Evolutionary conservation across 2,888 invertebrate genomes (phyloP), one percentile per base, ranked within the genome.

Genomic region (Dusona sp.): DNA sequence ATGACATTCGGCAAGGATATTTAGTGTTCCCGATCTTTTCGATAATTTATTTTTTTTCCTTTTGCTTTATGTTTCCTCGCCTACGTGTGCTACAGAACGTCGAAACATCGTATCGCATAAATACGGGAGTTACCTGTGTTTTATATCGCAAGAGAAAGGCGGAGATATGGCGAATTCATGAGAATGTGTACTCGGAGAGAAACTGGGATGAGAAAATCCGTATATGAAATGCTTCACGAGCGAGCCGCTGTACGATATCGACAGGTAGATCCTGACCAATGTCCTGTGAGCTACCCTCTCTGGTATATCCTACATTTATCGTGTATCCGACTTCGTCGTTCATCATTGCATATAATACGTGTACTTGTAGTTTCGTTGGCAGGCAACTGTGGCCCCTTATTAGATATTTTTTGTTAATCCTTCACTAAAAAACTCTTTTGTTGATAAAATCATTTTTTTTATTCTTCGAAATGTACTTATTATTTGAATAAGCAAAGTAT

Each of bases 81-180:
- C 51, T 51, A 81, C 67, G 79, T 67, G 81, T 64, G 25, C 57
- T 25, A 79, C 70, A 75, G 51, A 68, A 64, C 61, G 73, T 77
- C 61, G 77, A 83, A 88, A 87, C 89, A 89, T 61, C 91, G 90
- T 87, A 87, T 88, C 90, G 90, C 92, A 94, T 94, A 94, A 94
- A 94, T 94, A 93, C 92, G 90, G 93, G 93, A 91, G 93, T 94
- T 94, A 94, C 92, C 93, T 91, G 92, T 93, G 93, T 94, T 94
- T 94, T 94, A 94, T 92, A 93, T 92, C 91, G 89, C 78, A 87
- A 87, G 83, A 64, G 83, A 67, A 84, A 80, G 81, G 36, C 70
- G 42, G 78, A 61, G 84, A 74, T 73, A 85, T 86, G 85, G 82
- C 79, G 79, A 87, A 84, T 83, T 73, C 75, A 72, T 61, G 75